A percentile compares a stretch with the other conserved stretches of the same genome.
phyloP scores from a whole-genome alignment of 2,797 vertebrate species.

The Crenichthys baileyi region DNA sequence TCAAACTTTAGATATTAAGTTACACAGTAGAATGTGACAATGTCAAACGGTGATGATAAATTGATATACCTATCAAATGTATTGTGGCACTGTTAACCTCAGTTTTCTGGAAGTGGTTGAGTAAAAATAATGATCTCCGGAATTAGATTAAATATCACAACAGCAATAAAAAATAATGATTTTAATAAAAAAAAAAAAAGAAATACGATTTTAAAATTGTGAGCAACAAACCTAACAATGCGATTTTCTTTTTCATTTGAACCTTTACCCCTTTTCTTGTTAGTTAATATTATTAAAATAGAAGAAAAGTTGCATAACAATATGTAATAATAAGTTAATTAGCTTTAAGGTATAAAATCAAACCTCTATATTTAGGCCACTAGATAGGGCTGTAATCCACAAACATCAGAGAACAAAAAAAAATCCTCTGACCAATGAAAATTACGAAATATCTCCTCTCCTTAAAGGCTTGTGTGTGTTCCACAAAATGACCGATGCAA shows the following conservation, averaged over 20 bases:
- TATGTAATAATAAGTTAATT: background rate
- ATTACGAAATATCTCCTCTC: too few species aligned
- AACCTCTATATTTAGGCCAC: constrained; percentile 7
- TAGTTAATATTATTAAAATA: background rate
- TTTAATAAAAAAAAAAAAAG: background rate
- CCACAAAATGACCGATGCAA: too few species aligned
- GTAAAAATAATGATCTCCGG: background rate
- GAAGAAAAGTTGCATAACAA: background rate
- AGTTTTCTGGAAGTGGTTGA: background rate
- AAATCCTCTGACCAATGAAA: too few species aligned
- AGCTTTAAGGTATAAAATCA: background rate
- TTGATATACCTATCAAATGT: background rate
- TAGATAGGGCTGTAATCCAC: constrained; percentile 42
- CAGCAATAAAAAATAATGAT: background rate
- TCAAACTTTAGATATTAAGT: background rate
- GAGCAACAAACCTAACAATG: background rate
- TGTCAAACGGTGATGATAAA: background rate
- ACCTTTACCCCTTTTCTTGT: background rate
- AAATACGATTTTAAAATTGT: background rate
- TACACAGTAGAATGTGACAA: background rate
- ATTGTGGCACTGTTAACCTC: background rate
- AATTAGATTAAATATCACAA: background rate
- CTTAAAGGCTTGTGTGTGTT: too few species aligned
- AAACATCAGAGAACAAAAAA: background rate
- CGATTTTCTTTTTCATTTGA: background rate